Conservation (phyloP, 2,888 invertebrate genomes). For the Coelopa pilipes region DNA sequence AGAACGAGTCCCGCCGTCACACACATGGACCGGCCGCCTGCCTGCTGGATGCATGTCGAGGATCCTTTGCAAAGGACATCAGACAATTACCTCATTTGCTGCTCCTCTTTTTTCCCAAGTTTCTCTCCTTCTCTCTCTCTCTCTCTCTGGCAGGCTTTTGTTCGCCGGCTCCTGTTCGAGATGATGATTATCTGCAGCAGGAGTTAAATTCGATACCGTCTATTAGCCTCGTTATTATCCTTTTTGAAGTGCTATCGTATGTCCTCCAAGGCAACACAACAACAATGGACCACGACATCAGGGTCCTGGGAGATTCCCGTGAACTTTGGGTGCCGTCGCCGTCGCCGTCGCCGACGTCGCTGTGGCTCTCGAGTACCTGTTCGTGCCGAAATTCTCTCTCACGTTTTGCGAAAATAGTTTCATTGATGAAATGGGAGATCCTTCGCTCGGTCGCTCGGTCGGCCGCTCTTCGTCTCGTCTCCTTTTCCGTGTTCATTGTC, state of each 20-base stretch:
- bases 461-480: neutral
- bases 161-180: constrained; percentile 33
- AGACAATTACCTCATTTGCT: constrained; percentile 54
- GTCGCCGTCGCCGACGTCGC: too few relatives aligned
- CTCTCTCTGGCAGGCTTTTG: constrained; percentile 14
- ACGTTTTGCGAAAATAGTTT: constrained; percentile 32
- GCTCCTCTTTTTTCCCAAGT: constrained; percentile 25
- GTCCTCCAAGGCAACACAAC: constrained; percentile 29
- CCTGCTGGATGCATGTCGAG: neutral
- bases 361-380: constrained; percentile 17
- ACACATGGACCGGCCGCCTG: constrained; percentile 21
- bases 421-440: constrained; percentile 36
- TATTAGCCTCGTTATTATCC: constrained; percentile 63
- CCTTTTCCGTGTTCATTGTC: neutral
- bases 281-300: constrained; percentile 33
- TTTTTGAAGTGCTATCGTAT: constrained; percentile 63
- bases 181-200: constrained; percentile 60
- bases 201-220: constrained; percentile 64
- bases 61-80: constrained; percentile 46
- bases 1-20: constrained; percentile 22
- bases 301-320: constrained; percentile 10
- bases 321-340: constrained; percentile 23
- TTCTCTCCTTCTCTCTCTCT: neutral
- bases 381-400: constrained; percentile 19
- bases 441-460: neutral